Conservation (phyloP, 1,140 invertebrate species). For the Macrosteles quadrilineatus region DNA sequence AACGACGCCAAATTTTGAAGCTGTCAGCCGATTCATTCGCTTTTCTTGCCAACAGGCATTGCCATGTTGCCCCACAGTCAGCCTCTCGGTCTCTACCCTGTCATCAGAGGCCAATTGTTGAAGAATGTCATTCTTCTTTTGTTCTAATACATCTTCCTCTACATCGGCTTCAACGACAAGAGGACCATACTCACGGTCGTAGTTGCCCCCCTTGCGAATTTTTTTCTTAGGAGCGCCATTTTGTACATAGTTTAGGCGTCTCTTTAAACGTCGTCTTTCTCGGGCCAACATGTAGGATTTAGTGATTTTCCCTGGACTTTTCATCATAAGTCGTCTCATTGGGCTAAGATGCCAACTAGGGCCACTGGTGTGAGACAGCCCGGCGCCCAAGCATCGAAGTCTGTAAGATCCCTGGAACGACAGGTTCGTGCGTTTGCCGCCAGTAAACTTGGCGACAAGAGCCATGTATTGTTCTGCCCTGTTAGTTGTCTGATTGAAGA, state of each 20-base stretch:
- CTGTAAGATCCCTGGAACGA: too few relatives aligned
- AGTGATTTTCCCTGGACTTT: background rate
- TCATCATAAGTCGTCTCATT: background rate
- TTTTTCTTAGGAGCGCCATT: background rate
- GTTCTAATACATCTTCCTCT: background rate
- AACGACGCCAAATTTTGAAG: constrained; percentile 10
- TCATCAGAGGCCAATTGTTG: background rate
- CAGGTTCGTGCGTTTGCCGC: background rate
- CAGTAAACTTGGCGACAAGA: too few relatives aligned
- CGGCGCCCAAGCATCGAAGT: too few relatives aligned
- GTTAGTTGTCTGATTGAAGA: background rate
- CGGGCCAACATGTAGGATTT: background rate
- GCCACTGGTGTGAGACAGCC: too few relatives aligned
- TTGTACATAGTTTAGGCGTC: background rate
- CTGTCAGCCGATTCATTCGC: constrained; percentile 1
- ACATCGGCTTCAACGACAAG: background rate
- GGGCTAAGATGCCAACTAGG: too few relatives aligned
- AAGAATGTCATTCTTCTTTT: background rate
- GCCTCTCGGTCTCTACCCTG: background rate
- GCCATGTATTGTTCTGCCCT: background rate
- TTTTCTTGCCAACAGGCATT: background rate
- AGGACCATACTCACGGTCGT: background rate
- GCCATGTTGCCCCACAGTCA: background rate
- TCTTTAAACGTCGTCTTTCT: background rate
- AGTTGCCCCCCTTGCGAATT: background rate